phyloP scores from a whole-genome alignment of 2,113 vertebrate species.

The Microcebus tavaratra region DNA sequence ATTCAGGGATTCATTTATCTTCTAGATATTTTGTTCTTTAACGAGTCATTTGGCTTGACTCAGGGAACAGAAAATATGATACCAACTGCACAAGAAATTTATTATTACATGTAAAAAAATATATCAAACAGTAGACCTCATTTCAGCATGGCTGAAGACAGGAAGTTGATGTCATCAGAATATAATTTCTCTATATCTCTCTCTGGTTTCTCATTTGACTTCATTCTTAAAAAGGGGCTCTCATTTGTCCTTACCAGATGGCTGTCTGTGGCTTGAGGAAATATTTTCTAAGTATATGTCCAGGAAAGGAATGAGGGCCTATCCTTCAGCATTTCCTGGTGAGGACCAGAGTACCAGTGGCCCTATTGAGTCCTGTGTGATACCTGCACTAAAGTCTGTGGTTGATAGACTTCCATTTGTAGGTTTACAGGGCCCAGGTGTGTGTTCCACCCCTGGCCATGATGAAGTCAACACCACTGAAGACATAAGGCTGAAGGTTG shows the following conservation, averaged over 20 bases:
- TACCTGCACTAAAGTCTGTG: background rate
- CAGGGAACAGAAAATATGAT: background rate
- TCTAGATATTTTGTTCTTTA: background rate
- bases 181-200: background rate
- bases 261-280: background rate
- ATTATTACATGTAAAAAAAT: background rate
- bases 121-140: background rate
- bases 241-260: background rate
- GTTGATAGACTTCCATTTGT: background rate
- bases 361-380: background rate
- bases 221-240: background rate
- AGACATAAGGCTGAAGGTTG: background rate
- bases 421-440: background rate
- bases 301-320: background rate
- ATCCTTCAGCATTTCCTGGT: background rate
- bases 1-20: background rate
- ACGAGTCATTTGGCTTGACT: background rate
- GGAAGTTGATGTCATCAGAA: background rate
- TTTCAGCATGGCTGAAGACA: background rate
- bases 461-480: background rate
- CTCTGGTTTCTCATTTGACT: background rate
- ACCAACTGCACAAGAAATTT: background rate
- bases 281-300: background rate
- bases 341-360: background rate
- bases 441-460: background rate